Percentiles rank a stretch among this genome's conserved stretches.
Evolutionary conservation across 2,888 invertebrate genomes (phyloP).

Genomic region (Papilio protenor): DNA sequence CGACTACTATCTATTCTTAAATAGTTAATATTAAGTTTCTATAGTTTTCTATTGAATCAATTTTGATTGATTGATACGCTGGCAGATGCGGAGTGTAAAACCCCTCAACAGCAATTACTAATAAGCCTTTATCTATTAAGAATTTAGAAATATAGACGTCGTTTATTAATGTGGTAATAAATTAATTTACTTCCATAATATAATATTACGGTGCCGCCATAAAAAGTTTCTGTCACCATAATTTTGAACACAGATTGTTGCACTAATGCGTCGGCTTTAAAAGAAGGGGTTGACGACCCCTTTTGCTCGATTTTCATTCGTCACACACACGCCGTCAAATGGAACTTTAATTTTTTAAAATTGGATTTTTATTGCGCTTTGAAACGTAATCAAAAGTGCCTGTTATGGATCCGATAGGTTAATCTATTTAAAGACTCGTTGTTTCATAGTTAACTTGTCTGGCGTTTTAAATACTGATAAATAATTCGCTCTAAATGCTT

Average conservation of each 20-base stretch:
- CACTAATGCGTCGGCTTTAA: constrained; percentile 70
- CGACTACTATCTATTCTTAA: background rate
- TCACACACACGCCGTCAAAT: constrained; percentile 81
- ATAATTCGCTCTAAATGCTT: background rate
- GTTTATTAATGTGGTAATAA: constrained; percentile 73
- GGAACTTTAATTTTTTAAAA: constrained; percentile 80
- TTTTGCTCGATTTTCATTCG: constrained; percentile 73
- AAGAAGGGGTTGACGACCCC: constrained; percentile 76
- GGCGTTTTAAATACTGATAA: background rate
- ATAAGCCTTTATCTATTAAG: constrained; percentile 37
- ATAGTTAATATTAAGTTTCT: background rate
- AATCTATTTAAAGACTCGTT: constrained; percentile 22
- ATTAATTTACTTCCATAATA: constrained; percentile 76
- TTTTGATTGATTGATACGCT: background rate
- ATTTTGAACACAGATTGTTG: constrained; percentile 81
- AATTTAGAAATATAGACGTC: constrained; percentile 52
- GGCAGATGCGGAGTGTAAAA: constrained; percentile 21
- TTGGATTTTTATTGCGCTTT: constrained; percentile 77
- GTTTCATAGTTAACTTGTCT: background rate
- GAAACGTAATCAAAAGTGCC: constrained; percentile 48
- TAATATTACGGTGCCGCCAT: constrained; percentile 69
- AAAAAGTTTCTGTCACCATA: constrained; percentile 79
- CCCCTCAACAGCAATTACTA: constrained; percentile 22
- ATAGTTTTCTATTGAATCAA: constrained; percentile 57
- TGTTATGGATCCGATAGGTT: constrained; percentile 26